These are phyloP conservation scores for Hermetia illucens DNA, from an alignment of 1,140 invertebrate species.

Conservation along the genomic window DNA sequence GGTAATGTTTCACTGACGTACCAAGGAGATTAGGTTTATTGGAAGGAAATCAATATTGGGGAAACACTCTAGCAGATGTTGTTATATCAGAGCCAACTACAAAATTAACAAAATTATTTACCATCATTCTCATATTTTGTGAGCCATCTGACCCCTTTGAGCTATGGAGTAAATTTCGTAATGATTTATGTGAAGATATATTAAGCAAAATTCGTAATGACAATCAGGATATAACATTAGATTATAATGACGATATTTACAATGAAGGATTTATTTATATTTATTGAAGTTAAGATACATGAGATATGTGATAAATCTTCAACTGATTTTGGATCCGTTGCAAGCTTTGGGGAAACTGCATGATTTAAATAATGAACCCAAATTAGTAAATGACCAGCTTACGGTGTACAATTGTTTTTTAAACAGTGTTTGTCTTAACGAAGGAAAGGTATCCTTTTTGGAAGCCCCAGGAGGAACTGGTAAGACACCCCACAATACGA, in stretches of 20 bases:
- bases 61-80: conserved; percentile 17
- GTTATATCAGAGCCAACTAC: conserved; percentile 12
- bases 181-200: conserved; percentile 12
- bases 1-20: conserved; percentile 21
- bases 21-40: conserved; percentile 18
- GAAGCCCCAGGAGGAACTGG: conserved; percentile 32
- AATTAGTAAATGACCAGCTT: too few species aligned
- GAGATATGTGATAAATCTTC: conserved; percentile 5
- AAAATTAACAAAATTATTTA: conserved; percentile 26
- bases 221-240: background rate
- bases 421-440: too few species aligned
- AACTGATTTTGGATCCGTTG: too few species aligned
- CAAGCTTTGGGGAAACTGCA: too few species aligned
- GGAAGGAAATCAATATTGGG: conserved; percentile 20
- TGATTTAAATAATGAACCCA: too few species aligned
- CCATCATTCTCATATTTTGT: conserved; percentile 18
- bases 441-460: conserved; percentile 10
- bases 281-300: too few species aligned
- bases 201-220: conserved; percentile 9
- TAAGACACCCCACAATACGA: too few species aligned
- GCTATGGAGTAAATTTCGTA: conserved; percentile 21
- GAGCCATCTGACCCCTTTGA: conserved; percentile 12
- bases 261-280: background rate
- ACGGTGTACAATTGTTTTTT: too few species aligned
- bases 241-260: background rate